These are phyloP conservation scores for Cylloceria caligata DNA, from an alignment of 2,888 invertebrate species.

Conservation along the genomic window DNA sequence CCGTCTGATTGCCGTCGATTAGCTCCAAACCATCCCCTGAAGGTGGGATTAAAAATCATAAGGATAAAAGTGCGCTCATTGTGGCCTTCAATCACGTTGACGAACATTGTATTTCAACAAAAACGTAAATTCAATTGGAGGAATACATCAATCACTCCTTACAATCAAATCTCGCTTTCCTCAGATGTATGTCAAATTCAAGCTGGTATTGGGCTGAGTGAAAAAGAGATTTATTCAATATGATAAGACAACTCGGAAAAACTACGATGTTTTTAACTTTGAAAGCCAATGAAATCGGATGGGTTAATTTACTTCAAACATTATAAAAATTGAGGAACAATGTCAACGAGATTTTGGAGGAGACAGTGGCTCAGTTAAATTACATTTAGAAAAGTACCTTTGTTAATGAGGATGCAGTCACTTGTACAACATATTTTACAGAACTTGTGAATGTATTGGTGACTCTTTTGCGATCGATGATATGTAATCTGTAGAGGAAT, in stretches of 20 bases:
- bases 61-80: no score
- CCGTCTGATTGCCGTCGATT: no score
- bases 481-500: no score
- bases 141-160: not conserved
- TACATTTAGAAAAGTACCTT: not conserved
- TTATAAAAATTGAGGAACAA: not conserved
- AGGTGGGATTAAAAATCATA: no score
- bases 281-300: constrained; percentile 43
- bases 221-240: constrained; percentile 45
- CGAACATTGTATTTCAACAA: no score
- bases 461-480: no score
- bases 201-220: constrained; percentile 29
- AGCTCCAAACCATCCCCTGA: no score
- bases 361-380: not conserved
- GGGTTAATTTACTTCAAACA: not conserved
- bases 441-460: no score
- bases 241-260: constrained; percentile 40
- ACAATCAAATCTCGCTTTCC: constrained; percentile 13
- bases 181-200: constrained; percentile 33
- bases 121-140: not conserved
- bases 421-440: no score
- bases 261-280: constrained; percentile 36
- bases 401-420: no score
- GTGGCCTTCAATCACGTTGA: no score
- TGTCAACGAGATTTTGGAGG: not conserved